Conservation (phyloP, 1,140 invertebrate species). For the Diachasma alloeum region DNA sequence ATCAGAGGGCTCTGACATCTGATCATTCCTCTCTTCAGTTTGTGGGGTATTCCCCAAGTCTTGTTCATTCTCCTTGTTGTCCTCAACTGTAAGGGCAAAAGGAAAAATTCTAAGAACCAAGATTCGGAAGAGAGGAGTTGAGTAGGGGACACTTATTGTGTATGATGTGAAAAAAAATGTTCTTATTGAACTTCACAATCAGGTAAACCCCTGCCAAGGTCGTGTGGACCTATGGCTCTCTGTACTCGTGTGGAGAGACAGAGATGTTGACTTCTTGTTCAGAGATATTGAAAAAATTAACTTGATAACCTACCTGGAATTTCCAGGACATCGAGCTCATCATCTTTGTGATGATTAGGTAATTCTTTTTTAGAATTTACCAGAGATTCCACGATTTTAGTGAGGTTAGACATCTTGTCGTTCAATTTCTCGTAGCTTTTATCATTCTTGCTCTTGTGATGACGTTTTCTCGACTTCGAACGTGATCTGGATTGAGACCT, state of each 20-base stretch:
- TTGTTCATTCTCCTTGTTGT: too few species aligned
- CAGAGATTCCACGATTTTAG: background rate
- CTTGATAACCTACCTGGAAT: too few species aligned
- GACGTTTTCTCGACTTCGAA: background rate
- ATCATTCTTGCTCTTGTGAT: background rate
- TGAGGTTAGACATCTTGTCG: background rate
- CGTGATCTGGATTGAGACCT: background rate
- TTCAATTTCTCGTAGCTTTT: background rate
- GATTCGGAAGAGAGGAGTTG: background rate
- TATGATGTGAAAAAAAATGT: background rate
- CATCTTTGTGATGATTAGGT: background rate
- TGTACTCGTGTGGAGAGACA: constrained; percentile 8
- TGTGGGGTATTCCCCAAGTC: too few species aligned
- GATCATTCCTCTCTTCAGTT: background rate
- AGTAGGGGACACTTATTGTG: constrained; percentile 16
- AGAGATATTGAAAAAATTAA: too few species aligned
- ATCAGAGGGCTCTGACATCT: background rate
- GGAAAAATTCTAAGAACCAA: background rate
- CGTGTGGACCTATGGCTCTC: constrained; percentile 14
- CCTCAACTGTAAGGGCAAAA: too few species aligned
- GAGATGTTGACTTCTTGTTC: background rate
- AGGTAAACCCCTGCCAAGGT: constrained; percentile 1
- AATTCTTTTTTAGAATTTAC: constrained; percentile 3
- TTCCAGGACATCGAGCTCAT: background rate
- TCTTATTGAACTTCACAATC: constrained; percentile 15